These are phyloP conservation scores for Epistrophe eligans DNA, from an alignment of 2,888 invertebrate genomes.

Conservation along the genomic window DNA sequence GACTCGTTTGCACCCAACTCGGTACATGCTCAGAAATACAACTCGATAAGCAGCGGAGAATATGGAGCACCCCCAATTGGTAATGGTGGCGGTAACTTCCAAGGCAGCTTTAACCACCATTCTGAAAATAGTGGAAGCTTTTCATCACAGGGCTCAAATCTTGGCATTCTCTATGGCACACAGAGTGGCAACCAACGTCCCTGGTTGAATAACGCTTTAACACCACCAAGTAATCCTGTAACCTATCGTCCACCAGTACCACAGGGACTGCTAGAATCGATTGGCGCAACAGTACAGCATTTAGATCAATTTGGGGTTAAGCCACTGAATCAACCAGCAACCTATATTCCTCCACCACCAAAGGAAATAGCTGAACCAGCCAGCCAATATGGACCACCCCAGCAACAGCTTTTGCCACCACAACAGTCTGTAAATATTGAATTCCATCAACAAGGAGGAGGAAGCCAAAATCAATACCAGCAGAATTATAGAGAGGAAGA, in stretches of 20 bases:
- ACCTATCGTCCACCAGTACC: conserved; percentile 91
- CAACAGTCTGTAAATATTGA: conserved; percentile 78
- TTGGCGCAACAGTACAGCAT: conserved; percentile 87
- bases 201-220: conserved; percentile 78
- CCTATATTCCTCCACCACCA: conserved; percentile 88
- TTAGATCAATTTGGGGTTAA: conserved; percentile 87
- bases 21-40: conserved; percentile 79
- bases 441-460: conserved; percentile 72
- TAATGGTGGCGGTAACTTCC: conserved; percentile 39
- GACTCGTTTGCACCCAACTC: conserved; percentile 84
- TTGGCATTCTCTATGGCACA: conserved; percentile 80
- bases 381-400: conserved; percentile 77
- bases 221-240: conserved; percentile 85
- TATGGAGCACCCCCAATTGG: conserved; percentile 86
- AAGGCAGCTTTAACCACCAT: conserved; percentile 49
- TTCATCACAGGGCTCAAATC: conserved; percentile 76
- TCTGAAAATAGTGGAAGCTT: conserved; percentile 57
- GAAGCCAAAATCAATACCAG: conserved; percentile 53
- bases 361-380: conserved; percentile 83
- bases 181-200: conserved; percentile 80
- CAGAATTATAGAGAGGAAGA: conserved; percentile 72
- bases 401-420: conserved; percentile 74
- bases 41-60: conserved; percentile 84
- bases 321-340: conserved; percentile 84
- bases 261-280: conserved; percentile 87